A percentile compares a stretch with the other conserved stretches of the same genome.
Evolutionary conservation across 64 coral and sea anemone species (phyloP).

Genomic region (Pocillopora damicornis): DNA sequence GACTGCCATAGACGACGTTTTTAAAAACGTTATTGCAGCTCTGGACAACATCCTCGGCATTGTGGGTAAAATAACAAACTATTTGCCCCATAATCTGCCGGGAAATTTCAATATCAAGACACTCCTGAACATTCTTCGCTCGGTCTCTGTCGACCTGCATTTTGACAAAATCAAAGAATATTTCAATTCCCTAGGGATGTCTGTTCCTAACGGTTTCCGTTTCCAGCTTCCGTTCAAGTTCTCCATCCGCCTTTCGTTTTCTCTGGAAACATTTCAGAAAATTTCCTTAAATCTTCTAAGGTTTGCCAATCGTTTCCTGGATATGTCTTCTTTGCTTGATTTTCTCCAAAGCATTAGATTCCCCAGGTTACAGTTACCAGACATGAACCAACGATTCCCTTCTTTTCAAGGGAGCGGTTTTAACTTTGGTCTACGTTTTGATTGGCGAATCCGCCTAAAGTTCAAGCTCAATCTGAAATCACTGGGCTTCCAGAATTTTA

Average conservation of each 20-base stretch:
- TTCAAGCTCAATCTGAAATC: conserved; percentile 68
- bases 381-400: conserved; percentile 31
- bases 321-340: conserved; percentile 75
- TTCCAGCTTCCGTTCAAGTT: conserved; percentile 76
- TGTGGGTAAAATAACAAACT: conserved; percentile 37
- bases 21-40: conserved; percentile 52
- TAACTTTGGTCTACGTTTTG: conserved; percentile 83
- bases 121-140: conserved; percentile 49
- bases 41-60: conserved; percentile 56
- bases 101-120: conserved; percentile 62
- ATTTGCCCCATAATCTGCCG: conserved; percentile 67
- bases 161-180: conserved; percentile 69
- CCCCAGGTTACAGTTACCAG: conserved; percentile 46
- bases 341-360: conserved; percentile 48
- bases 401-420: neutral
- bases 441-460: conserved; percentile 83
- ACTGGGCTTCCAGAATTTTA: conserved; percentile 54
- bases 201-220: conserved; percentile 58
- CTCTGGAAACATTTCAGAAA: conserved; percentile 60
- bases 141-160: conserved; percentile 45
- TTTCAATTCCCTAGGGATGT: conserved; percentile 59
- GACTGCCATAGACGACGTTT: conserved; percentile 54
- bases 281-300: conserved; percentile 50
- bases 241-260: conserved; percentile 65
- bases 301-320: conserved; percentile 72